Evolutionary conservation across 2,888 invertebrate genomes (phyloP), one percentile per base, ranked within the genome.

Genomic region (Achlya flavicornis): DNA sequence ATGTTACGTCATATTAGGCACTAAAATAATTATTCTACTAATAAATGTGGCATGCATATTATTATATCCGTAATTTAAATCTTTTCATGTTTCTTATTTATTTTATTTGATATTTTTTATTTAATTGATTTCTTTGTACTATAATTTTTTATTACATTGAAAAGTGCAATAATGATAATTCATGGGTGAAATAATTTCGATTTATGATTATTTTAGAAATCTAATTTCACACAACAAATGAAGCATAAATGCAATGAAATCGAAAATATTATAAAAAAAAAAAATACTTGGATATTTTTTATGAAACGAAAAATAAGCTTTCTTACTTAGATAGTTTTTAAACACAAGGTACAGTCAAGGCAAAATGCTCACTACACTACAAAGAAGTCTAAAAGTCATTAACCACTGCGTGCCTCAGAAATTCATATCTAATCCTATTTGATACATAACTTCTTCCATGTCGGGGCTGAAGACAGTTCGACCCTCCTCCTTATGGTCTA

Each of bases 361-460:
- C n/a, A 46, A 46, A 6, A 46, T 10, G 53, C 19, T 19, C n/a
- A 53, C 10, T 19, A 16, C 16, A 53, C 53, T 61, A 61, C 53
- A 48, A 0, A 33, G 12, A 19, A 14, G 14, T 14, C 61, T 53
- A 33, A 48, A 46, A 58, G 58, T 64, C 53, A 41, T 46, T 61
- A 71, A 80, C 71, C 77, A 78, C 78, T 76, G 65, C 71, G 83
- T 83, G 81, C 82, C 88, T 94, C 88, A 94, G 85, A 92, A 95
- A 88, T 93, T 94, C 85, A 94, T 89, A 80, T 92, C 94, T 76
- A 95, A 85, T 69, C 94, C 94, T 85, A 91, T 92, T 77, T 95
- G 95, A 91, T 94, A 95, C 86, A 94, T 92, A 87, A 93, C 94
- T 94, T 95, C 95, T 76, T 93, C 94, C 78, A 85, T 83, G 58